These are phyloP conservation scores for Silurus glanis DNA, from an alignment of 2,113 vertebrate genomes.

Conservation along the genomic window DNA sequence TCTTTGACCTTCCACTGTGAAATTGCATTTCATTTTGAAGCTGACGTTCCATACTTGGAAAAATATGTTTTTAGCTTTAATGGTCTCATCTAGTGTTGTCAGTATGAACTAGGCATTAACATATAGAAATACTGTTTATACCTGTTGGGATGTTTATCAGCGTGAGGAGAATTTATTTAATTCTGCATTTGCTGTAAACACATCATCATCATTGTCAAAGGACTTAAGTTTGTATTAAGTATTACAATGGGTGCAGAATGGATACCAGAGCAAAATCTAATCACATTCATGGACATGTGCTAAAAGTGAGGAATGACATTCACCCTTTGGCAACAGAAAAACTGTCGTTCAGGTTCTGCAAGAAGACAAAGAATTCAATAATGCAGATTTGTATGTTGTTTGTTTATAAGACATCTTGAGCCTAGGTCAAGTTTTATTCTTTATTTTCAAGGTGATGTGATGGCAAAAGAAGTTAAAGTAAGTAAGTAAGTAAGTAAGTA, in stretches of 20 bases:
- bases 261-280: constrained; percentile 21
- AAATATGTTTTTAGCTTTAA: constrained; percentile 13
- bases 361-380: background rate
- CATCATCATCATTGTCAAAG: background rate
- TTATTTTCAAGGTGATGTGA: background rate
- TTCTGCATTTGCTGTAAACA: background rate
- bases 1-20: constrained; percentile 20
- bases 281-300: background rate
- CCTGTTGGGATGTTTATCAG: constrained; percentile 7
- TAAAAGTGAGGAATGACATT: constrained; percentile 15
- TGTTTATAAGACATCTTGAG: background rate
- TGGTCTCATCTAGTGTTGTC: background rate
- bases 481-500: background rate
- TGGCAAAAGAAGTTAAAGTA: background rate
- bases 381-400: constrained; percentile 10
- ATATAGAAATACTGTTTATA: constrained; percentile 16
- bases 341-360: background rate
- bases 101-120: background rate
- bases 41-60: background rate
- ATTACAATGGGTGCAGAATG: background rate
- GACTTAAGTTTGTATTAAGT: background rate
- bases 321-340: background rate
- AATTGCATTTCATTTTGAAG: constrained; percentile 12
- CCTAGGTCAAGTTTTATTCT: background rate
- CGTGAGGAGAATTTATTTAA: constrained; percentile 43